These are phyloP conservation scores for Antheraea pernyi DNA, from an alignment of 1,140 invertebrate species.

Conservation along the genomic window DNA sequence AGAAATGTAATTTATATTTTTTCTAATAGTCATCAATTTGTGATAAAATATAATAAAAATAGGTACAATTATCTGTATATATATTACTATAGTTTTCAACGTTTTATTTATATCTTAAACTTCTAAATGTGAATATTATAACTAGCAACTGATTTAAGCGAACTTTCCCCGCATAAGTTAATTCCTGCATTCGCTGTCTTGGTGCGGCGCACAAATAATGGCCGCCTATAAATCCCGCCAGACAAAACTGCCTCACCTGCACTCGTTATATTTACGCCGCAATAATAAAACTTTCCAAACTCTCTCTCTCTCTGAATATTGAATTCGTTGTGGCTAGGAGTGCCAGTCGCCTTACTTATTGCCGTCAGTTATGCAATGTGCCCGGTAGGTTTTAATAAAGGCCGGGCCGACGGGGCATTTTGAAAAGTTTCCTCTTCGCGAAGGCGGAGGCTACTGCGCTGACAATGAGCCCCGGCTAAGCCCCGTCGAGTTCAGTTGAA, in stretches of 20 bases:
- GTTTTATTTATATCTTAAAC: neutral
- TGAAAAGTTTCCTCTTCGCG: conserved; percentile 71
- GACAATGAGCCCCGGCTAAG: conserved; percentile 59
- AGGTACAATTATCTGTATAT: too few relatives aligned
- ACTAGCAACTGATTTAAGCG: conserved; percentile 57
- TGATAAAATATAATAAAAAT: too few relatives aligned
- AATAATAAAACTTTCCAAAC: conserved; percentile 77
- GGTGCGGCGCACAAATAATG: conserved; percentile 45
- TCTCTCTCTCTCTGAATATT: conserved; percentile 58
- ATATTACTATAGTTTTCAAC: neutral
- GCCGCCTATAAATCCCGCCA: conserved; percentile 62
- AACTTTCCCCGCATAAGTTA: conserved; percentile 58
- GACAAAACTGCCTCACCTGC: conserved; percentile 70
- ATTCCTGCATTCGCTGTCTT: conserved; percentile 57
- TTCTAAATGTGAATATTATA: conserved; percentile 37
- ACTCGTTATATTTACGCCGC: conserved; percentile 76
- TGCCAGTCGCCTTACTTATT: conserved; percentile 71
- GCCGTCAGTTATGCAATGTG: conserved; percentile 74
- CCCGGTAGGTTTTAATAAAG: conserved; percentile 75
- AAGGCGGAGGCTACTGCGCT: conserved; percentile 63
- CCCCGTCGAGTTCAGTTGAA: conserved; percentile 45
- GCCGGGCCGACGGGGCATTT: conserved; percentile 58
- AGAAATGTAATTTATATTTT: too few relatives aligned
- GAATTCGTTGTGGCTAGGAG: conserved; percentile 62
- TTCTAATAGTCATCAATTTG: too few relatives aligned